Evolutionary conservation across 2,113 vertebrate genomes (phyloP).

Genomic region (Mohoua ochrocephala): DNA sequence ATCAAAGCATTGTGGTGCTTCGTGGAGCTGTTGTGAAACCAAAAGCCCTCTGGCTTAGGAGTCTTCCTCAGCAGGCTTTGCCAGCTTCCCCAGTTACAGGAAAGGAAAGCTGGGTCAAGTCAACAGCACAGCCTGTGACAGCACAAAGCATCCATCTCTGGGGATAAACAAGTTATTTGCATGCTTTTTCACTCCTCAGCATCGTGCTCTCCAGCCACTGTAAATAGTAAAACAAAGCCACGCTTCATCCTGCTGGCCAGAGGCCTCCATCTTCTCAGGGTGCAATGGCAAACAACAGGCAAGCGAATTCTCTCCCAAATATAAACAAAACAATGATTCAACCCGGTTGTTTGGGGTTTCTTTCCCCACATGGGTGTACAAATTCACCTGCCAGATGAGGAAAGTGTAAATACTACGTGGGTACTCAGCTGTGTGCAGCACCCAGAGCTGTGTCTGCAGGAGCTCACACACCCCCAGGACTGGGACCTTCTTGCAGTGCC

Average conservation of each 20-base stretch:
- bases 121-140: constrained; percentile 5
- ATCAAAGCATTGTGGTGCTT: background rate
- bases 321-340: background rate
- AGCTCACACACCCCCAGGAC: background rate
- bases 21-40: background rate
- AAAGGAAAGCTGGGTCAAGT: background rate
- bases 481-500: background rate
- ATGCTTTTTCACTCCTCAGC: background rate
- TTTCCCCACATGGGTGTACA: background rate
- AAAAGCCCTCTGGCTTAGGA: background rate
- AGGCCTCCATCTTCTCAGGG: background rate
- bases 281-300: background rate
- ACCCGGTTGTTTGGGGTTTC: background rate
- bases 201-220: background rate
- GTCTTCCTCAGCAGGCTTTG: background rate
- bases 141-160: background rate
- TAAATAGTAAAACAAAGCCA: constrained; percentile 31
- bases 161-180: constrained; percentile 49
- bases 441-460: background rate
- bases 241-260: background rate
- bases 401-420: background rate
- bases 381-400: background rate
- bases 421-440: background rate
- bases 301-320: background rate
- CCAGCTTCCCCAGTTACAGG: background rate